These are phyloP conservation scores for Ceyx margarethae DNA, from an alignment of 2,113 vertebrate genomes.

Conservation along the genomic window DNA sequence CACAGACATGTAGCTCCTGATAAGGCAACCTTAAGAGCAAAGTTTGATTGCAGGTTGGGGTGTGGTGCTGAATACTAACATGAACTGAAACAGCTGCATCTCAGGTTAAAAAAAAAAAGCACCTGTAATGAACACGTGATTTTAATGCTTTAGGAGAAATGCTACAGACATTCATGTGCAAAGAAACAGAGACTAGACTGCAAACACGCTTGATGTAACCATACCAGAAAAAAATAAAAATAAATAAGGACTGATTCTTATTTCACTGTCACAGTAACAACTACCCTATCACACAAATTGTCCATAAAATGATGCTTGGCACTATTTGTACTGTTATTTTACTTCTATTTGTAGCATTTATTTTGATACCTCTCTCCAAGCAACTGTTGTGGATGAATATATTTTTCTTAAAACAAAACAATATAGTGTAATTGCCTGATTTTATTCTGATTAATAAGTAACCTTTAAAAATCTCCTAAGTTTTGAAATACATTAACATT, in stretches of 20 bases:
- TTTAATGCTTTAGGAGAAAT: neutral
- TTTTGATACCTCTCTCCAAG: neutral
- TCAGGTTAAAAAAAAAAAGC: neutral
- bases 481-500: neutral
- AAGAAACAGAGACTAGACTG: neutral
- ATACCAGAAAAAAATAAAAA: neutral
- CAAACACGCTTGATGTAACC: neutral
- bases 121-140: neutral
- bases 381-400: neutral
- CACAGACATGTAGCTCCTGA: neutral
- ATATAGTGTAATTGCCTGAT: neutral
- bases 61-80: neutral
- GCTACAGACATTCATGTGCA: neutral
- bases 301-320: neutral
- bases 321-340: neutral
- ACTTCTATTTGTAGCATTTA: neutral
- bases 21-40: neutral
- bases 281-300: neutral
- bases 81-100: neutral
- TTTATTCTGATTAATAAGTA: neutral
- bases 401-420: neutral
- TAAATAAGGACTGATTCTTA: neutral
- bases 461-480: neutral
- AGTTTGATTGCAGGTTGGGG: neutral
- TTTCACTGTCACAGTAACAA: neutral